Conservation (phyloP, 2,888 invertebrate genomes). For the Scaptomyza cyrtandrae region DNA sequence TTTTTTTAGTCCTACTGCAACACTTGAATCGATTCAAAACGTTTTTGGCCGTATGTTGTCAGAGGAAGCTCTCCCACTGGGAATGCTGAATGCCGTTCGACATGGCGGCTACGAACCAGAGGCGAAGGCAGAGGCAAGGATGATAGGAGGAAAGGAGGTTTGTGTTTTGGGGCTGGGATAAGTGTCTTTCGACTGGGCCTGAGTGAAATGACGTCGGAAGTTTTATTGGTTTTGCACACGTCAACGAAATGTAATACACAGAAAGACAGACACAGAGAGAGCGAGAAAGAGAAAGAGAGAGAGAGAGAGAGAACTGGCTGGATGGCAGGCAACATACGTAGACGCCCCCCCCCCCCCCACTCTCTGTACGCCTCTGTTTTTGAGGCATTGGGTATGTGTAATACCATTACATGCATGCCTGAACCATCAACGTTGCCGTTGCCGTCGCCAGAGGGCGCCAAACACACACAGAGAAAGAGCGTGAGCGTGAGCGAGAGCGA, state of each 20-base stretch:
- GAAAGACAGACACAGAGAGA: slow-evolving; percentile 25
- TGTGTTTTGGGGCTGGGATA: slow-evolving; percentile 10
- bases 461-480: not conserved
- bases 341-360: not conserved
- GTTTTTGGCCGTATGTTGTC: slow-evolving; percentile 60
- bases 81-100: slow-evolving; percentile 50
- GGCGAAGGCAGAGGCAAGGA: too few species aligned
- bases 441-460: slow-evolving; percentile 26
- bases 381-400: slow-evolving; percentile 52
- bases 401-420: slow-evolving; percentile 75
- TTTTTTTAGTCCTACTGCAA: slow-evolving; percentile 43
- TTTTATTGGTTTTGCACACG: slow-evolving; percentile 82
- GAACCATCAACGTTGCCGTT: slow-evolving; percentile 31
- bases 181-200: slow-evolving; percentile 65
- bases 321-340: slow-evolving; percentile 39
- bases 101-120: too few species aligned
- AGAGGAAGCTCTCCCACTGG: slow-evolving; percentile 57
- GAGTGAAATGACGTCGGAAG: slow-evolving; percentile 76
- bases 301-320: slow-evolving; percentile 1
- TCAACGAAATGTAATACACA: slow-evolving; percentile 77
- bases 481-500: too few species aligned
- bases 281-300: not conserved
- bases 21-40: slow-evolving; percentile 71
- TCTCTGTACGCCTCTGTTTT: not conserved
- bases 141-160: not conserved